A percentile compares a stretch with the other conserved stretches of the same genome.
Evolutionary conservation across 2,797 vertebrate species (phyloP).

Genomic region (Heliangelus exortis): DNA sequence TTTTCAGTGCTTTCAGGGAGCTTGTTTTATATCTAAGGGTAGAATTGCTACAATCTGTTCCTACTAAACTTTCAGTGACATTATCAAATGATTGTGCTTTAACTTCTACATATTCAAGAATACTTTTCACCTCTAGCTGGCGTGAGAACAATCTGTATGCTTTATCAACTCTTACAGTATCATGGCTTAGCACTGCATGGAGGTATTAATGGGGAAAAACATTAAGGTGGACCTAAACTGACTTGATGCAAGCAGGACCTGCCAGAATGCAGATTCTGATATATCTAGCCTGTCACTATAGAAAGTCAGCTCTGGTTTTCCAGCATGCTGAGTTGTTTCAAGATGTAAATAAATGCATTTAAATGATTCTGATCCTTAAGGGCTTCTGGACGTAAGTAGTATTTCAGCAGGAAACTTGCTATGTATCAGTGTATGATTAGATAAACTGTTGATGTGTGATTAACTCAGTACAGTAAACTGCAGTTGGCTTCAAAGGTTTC

Average conservation of each 20-base stretch:
- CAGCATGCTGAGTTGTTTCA: neutral
- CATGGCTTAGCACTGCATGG: neutral
- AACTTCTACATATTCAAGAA: neutral
- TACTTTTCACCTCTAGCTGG: neutral
- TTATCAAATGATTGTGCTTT: neutral
- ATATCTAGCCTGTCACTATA: neutral
- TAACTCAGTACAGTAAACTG: neutral
- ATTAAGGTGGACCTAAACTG: neutral
- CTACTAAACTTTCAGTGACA: neutral
- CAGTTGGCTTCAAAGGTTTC: neutral
- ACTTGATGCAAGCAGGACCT: neutral
- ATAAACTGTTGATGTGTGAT: neutral
- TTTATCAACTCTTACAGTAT: neutral
- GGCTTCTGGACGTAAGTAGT: neutral
- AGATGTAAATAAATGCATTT: neutral
- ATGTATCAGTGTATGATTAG: neutral
- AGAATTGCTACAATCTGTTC: neutral
- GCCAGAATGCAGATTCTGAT: neutral
- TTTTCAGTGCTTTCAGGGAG: neutral
- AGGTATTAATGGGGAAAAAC: neutral
- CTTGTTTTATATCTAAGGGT: neutral
- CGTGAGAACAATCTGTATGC: neutral
- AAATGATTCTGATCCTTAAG: neutral
- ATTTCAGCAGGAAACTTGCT: neutral
- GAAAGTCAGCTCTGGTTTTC: neutral